These are phyloP conservation scores for Drosophila eohydei DNA, from an alignment of 2,888 invertebrate genomes.

Conservation along the genomic window DNA sequence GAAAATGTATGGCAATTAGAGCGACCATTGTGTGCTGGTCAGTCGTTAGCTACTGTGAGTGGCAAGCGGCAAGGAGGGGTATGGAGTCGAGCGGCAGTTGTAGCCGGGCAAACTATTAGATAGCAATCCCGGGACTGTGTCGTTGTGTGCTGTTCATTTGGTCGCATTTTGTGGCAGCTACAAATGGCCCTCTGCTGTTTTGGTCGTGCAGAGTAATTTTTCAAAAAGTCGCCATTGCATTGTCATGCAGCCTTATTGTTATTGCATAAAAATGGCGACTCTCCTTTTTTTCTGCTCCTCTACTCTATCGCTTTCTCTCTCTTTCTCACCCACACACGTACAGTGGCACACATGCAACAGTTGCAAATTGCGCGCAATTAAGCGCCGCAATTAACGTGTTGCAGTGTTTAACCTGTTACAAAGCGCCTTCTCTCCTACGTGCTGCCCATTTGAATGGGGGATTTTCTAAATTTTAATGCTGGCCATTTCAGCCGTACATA, in stretches of 20 bases:
- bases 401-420: slow-evolving; percentile 81
- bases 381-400: slow-evolving; percentile 80
- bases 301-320: not conserved
- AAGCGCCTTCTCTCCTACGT: slow-evolving; percentile 51
- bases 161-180: slow-evolving; percentile 76
- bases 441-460: slow-evolving; percentile 63
- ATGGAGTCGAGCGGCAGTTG: slow-evolving; percentile 4
- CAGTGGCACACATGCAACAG: slow-evolving; percentile 65
- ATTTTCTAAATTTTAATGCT: slow-evolving; percentile 81
- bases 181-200: slow-evolving; percentile 70
- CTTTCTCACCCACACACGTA: not conserved
- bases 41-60: slow-evolving; percentile 28
- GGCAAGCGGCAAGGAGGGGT: not conserved
- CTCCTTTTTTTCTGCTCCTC: slow-evolving; percentile 4
- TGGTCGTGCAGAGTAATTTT: slow-evolving; percentile 66
- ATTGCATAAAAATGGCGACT: slow-evolving; percentile 78
- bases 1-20: slow-evolving; percentile 83
- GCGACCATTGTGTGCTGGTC: slow-evolving; percentile 70
- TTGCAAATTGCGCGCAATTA: slow-evolving; percentile 80
- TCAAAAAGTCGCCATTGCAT: slow-evolving; percentile 67
- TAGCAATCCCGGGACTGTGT: slow-evolving; percentile 61
- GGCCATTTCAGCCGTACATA: slow-evolving; percentile 51
- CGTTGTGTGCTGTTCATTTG: slow-evolving; percentile 72
- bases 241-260: slow-evolving; percentile 81
- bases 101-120: slow-evolving; percentile 72